phyloP scores from a whole-genome alignment of 2,888 invertebrate species.

The Muschampia plurimacula region DNA sequence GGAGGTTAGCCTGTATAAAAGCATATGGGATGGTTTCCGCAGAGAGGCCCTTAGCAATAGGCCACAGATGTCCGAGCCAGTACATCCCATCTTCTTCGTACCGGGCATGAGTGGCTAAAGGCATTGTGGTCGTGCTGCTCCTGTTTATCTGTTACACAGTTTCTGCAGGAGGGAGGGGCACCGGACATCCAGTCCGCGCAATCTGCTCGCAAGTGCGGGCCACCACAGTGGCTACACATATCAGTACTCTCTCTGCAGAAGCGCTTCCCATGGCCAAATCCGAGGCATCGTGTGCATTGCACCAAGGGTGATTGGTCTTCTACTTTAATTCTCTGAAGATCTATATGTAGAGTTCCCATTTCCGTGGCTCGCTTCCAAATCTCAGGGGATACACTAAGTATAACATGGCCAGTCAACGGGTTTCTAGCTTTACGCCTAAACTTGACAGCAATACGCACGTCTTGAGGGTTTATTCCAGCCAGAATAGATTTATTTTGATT shows the following conservation, averaged over 20 bases:
- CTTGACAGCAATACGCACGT: conserved; percentile 1
- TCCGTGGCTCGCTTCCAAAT: not conserved
- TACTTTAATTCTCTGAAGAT: conserved; percentile 24
- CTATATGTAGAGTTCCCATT: not conserved
- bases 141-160: conserved; percentile 18
- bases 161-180: conserved; percentile 18
- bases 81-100: conserved; percentile 12
- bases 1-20: conserved; percentile 30
- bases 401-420: not conserved
- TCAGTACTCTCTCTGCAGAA: conserved; percentile 10
- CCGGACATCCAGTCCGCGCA: conserved; percentile 6
- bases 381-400: conserved; percentile 9
- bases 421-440: conserved; percentile 28
- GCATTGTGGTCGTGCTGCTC: conserved; percentile 19
- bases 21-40: not conserved
- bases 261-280: conserved; percentile 16
- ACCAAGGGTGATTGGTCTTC: conserved; percentile 30
- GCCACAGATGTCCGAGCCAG: not conserved
- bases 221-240: conserved; percentile 35
- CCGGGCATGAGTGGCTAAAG: conserved; percentile 7
- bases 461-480: not conserved
- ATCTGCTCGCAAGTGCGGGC: not conserved
- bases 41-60: conserved; percentile 30
- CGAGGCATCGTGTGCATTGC: conserved; percentile 32
- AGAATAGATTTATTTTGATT: conserved; percentile 27